These are phyloP conservation scores for Hemibagrus guttatus DNA, from an alignment of 2,797 vertebrate genomes.

Conservation along the genomic window DNA sequence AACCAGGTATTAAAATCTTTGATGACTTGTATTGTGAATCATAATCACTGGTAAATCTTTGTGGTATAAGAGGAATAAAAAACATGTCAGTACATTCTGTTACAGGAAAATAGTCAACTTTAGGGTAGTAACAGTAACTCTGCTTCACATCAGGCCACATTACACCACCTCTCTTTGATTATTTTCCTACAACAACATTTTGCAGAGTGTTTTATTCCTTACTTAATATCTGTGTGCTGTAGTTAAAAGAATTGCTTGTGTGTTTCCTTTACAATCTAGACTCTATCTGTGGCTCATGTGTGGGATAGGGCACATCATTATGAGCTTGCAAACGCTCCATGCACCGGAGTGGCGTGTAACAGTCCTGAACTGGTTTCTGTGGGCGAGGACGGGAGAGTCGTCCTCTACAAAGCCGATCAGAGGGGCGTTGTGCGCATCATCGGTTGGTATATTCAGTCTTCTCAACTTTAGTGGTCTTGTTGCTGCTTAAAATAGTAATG, in stretches of 20 bases:
- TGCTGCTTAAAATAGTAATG: too few species aligned
- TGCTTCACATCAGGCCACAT: background rate
- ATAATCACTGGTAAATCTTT: background rate
- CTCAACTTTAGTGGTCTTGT: background rate
- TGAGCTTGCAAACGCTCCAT: slow-evolving; percentile 81
- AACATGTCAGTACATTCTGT: background rate
- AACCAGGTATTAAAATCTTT: slow-evolving; percentile 76
- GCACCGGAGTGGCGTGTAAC: slow-evolving; percentile 87
- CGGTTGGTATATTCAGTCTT: slow-evolving; percentile 71
- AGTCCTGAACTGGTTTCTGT: slow-evolving; percentile 92
- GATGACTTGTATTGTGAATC: background rate
- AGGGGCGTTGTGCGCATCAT: slow-evolving; percentile 82
- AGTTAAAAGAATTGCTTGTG: background rate
- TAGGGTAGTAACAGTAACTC: background rate
- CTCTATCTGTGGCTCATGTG: slow-evolving; percentile 78
- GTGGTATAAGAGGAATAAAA: background rate
- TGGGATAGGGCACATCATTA: slow-evolving; percentile 87
- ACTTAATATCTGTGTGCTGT: background rate
- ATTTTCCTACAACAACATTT: background rate
- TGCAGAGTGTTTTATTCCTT: background rate
- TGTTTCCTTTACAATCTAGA: slow-evolving; percentile 67
- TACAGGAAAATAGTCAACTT: background rate
- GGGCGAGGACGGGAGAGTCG: slow-evolving; percentile 92
- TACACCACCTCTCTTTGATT: background rate
- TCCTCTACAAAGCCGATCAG: slow-evolving; percentile 87